These are phyloP conservation scores for Clistopyga incitator DNA, from an alignment of 2,888 invertebrate genomes.

Conservation along the genomic window DNA sequence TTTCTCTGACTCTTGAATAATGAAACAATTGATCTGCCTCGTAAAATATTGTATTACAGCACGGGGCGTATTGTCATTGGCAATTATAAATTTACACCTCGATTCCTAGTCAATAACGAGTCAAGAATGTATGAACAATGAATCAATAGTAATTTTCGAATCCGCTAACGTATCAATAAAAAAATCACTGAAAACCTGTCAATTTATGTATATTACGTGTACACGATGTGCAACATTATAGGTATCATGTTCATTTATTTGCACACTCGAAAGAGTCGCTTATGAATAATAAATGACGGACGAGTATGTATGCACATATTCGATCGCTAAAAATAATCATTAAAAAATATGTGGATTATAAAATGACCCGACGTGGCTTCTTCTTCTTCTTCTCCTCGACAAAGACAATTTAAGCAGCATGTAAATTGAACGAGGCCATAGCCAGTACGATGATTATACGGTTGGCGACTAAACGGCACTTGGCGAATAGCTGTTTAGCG, in stretches of 20 bases:
- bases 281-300: constrained; percentile 21
- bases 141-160: background rate
- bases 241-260: constrained; percentile 12
- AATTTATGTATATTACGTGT: constrained; percentile 23
- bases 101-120: background rate
- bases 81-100: too few species aligned
- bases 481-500: constrained; percentile 32
- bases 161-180: background rate
- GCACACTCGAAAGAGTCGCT: background rate
- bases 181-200: constrained; percentile 5
- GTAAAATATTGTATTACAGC: too few species aligned
- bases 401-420: constrained; percentile 67
- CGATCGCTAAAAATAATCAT: constrained; percentile 11
- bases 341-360: constrained; percentile 31
- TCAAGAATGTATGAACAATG: background rate
- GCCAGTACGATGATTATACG: constrained; percentile 74
- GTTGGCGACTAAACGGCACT: constrained; percentile 66
- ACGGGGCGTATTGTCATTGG: too few species aligned
- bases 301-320: background rate
- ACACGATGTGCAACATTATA: background rate
- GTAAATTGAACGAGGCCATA: constrained; percentile 74
- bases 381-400: too few species aligned
- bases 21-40: too few species aligned
- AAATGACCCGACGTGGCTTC: constrained; percentile 14
- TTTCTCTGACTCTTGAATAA: too few species aligned